Conservation (phyloP, 2,797 vertebrate species). For the Cryptoblepharus egeriae region DNA sequence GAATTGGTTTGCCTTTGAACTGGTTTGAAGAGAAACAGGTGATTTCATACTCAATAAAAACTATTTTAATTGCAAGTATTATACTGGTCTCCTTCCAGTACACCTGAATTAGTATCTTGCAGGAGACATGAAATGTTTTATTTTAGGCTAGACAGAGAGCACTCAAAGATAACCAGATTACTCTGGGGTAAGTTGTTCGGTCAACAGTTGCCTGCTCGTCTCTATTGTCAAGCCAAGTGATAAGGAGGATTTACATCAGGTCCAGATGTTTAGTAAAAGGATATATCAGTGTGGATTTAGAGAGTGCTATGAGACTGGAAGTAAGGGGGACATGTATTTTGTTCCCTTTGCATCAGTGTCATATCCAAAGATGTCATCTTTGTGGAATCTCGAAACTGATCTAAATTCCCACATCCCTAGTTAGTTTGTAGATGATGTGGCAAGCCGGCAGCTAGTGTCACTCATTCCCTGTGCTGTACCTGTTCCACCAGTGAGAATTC, state of each 20-base stretch:
- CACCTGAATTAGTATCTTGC: not conserved
- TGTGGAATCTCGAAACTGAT: not conserved
- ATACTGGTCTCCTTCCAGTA: not conserved
- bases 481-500: not conserved
- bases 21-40: not conserved
- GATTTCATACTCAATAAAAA: not conserved
- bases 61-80: not conserved
- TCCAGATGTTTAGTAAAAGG: not conserved
- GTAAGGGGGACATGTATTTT: too few species aligned
- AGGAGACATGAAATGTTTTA: not conserved
- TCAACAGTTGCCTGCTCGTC: not conserved
- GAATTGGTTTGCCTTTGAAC: not conserved
- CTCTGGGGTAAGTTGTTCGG: too few species aligned
- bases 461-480: rapidly evolving
- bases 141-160: not conserved
- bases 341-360: too few species aligned
- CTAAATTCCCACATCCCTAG: not conserved
- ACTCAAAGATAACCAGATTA: not conserved
- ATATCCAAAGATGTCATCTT: not conserved
- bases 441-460: slow-evolving; percentile 10
- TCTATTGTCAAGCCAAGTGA: not conserved
- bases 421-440: not conserved
- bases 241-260: not conserved
- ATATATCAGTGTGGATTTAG: not conserved
- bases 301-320: too few species aligned